A percentile compares a stretch with the other conserved stretches of the same genome.
These are phyloP conservation scores for Pampus argenteus DNA, from an alignment of 2,797 vertebrate species.

Conservation along the genomic window DNA sequence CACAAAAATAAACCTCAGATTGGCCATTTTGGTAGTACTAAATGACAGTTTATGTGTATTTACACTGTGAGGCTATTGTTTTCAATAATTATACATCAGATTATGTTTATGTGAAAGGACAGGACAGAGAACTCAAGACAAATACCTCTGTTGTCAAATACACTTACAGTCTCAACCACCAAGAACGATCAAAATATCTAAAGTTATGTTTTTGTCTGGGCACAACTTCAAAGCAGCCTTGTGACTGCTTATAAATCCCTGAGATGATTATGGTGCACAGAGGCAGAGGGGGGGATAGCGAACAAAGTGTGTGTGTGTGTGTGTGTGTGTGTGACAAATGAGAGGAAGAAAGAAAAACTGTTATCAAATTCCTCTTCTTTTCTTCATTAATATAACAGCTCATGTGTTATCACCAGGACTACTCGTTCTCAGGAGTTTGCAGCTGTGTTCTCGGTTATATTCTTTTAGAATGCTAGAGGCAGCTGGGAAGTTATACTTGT, in stretches of 20 bases:
- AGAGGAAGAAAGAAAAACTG: slow-evolving; percentile 27
- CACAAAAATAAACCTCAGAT: neutral
- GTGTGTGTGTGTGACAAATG: slow-evolving; percentile 36
- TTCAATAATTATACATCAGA: slow-evolving; percentile 16
- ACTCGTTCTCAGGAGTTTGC: neutral
- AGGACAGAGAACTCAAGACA: slow-evolving; percentile 34
- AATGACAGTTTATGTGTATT: slow-evolving; percentile 9
- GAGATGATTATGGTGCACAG: slow-evolving; percentile 36
- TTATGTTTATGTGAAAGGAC: slow-evolving; percentile 28
- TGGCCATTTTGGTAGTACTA: neutral
- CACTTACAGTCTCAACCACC: slow-evolving; percentile 14
- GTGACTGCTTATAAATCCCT: slow-evolving; percentile 48
- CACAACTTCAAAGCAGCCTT: slow-evolving; percentile 30
- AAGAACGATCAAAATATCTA: slow-evolving; percentile 34
- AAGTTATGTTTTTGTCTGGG: slow-evolving; percentile 46
- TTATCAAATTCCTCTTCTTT: slow-evolving; percentile 12
- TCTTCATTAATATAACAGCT: slow-evolving; percentile 27
- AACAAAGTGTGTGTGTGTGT: neutral
- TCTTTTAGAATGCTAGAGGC: neutral
- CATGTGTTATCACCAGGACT: slow-evolving; percentile 18
- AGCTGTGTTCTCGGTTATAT: slow-evolving; percentile 17
- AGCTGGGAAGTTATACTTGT: too few relatives aligned
- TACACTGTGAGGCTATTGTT: neutral
- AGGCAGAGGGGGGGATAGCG: neutral
- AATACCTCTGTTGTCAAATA: slow-evolving; percentile 45